These are phyloP conservation scores for Megastigmus dorsalis DNA, from an alignment of 2,888 invertebrate species.

Conservation along the genomic window DNA sequence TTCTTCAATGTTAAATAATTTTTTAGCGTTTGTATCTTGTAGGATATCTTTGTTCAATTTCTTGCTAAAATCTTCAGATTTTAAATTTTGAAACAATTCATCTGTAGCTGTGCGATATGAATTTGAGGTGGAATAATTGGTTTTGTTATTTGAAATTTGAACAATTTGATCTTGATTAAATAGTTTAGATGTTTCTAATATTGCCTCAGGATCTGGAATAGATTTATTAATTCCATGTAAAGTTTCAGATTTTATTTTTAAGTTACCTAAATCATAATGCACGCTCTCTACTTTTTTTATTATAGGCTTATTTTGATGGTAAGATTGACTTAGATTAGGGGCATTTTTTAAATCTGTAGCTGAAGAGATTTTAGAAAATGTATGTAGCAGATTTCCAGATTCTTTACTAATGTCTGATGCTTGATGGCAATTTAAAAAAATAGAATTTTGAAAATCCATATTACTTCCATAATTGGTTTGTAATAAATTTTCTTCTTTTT, in stretches of 20 bases:
- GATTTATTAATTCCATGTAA: background rate
- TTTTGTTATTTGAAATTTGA: background rate
- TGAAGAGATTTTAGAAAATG: background rate
- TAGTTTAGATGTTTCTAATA: no score
- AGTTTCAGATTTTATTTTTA: conserved; percentile 5
- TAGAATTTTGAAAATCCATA: no score
- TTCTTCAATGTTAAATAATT: background rate
- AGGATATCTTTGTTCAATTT: background rate
- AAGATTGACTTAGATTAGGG: background rate
- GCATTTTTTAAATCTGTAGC: background rate
- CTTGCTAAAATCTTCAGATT: background rate
- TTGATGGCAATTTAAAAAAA: background rate
- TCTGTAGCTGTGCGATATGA: no score
- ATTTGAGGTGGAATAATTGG: no score
- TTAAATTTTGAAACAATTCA: background rate
- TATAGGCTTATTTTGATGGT: background rate
- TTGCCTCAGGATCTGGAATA: no score
- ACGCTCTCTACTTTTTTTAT: conserved; percentile 40
- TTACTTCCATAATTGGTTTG: background rate
- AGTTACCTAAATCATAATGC: conserved; percentile 14
- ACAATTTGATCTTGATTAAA: background rate
- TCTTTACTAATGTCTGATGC: background rate
- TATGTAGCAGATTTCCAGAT: background rate
- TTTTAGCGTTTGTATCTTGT: background rate
- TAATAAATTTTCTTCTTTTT: background rate